phyloP scores from a whole-genome alignment of 2,888 invertebrate genomes.

The Cataglyphis albicans region DNA sequence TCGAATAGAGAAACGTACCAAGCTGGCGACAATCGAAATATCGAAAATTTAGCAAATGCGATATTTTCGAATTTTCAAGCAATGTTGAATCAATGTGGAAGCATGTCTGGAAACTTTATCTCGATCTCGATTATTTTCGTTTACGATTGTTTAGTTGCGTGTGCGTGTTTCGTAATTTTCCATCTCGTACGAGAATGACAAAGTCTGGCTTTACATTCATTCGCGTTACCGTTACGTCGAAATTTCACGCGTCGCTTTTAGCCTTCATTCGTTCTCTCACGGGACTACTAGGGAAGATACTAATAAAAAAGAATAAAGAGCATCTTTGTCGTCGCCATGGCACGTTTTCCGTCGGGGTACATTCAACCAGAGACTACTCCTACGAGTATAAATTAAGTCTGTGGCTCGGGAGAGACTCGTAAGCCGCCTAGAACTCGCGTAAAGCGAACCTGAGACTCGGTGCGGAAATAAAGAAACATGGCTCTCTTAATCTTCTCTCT shows the following conservation, averaged over 20 bases:
- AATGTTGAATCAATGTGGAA: neutral
- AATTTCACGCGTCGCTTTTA: constrained; percentile 36
- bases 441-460: constrained; percentile 34
- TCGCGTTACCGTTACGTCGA: neutral
- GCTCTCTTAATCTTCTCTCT: constrained; percentile 15
- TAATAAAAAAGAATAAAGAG: constrained; percentile 54
- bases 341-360: constrained; percentile 56
- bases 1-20: no score
- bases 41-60: neutral
- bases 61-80: neutral
- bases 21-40: neutral
- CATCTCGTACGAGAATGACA: neutral
- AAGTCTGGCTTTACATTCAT: neutral
- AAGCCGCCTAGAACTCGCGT: constrained; percentile 36
- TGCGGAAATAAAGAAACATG: constrained; percentile 46
- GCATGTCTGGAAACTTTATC: neutral
- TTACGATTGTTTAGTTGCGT: neutral
- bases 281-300: neutral
- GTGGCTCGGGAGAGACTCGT: constrained; percentile 45
- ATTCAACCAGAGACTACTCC: constrained; percentile 13
- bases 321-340: constrained; percentile 44
- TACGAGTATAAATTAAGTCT: constrained; percentile 48
- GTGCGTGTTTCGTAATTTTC: neutral
- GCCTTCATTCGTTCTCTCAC: neutral
- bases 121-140: neutral